Base-by-base conservation (phyloP, 2,113 vertebrate genomes). In the Nyctereutes procyonoides region DNA sequence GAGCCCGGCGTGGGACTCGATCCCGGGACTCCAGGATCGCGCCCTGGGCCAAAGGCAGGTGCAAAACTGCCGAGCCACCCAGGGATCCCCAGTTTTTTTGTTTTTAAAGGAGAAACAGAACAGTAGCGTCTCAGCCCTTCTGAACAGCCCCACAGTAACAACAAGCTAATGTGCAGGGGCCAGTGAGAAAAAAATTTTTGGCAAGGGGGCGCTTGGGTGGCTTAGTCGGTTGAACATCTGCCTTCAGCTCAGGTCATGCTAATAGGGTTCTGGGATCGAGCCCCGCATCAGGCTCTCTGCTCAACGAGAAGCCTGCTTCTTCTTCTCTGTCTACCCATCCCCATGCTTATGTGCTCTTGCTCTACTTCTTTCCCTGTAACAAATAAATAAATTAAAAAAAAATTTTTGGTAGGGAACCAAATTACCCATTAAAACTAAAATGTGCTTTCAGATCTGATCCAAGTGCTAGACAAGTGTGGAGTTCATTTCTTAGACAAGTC, bases 101-200 rank as follows among this genome's bases (percentile, higher is more conserved):
- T 97, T 97, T 98, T 97, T 98, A 53, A 98, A 99, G 98, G 99
- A 98, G 98, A 99, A 98, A 96, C 96, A 98, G 96, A 98, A 93
- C 88, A 97, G 96, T 97, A 98, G 98, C 98, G 98, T 97, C 97
- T 95, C 98, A 96, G 80, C 97, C 22, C 11, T 98, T 97, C 58
- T 98, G 98, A 98, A 98, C 96, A 98, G 98, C 96, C 98, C 98
- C 93, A 98, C 97, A 98, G 97, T 98, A 98, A 98, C 98, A 98
- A 98, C 97, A 88, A 98, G 98, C 97, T 98, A 98, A 98, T 98
- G 97, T 98, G 97, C 98, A 97, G 98, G 98, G 98, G 97, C 98
- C 96, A 97, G 95, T 97, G 98, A 99, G 88, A 98, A 99, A 97
- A 99, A 98, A 98, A 98, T 97, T 98, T 80, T 97, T 98, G 97